Conservation (phyloP, 2,888 invertebrate species). For the Rhopalosiphum nymphaeae region DNA sequence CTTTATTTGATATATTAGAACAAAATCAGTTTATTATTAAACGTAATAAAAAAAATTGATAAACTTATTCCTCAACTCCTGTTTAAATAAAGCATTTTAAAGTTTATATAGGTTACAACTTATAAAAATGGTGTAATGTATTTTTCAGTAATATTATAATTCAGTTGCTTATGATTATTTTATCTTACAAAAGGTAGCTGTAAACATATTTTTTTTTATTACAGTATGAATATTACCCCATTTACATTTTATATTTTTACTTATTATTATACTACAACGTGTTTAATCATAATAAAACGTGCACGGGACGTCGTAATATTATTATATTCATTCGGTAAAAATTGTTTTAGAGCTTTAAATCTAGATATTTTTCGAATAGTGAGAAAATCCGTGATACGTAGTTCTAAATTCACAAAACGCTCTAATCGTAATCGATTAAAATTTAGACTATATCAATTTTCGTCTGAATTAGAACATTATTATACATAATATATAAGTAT, state of each 20-base stretch:
- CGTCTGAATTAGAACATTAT: background rate
- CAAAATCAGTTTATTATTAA: background rate
- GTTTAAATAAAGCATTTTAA: background rate
- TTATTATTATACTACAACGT: constrained; percentile 49
- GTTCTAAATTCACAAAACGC: background rate
- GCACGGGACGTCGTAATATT: background rate
- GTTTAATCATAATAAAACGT: constrained; percentile 60
- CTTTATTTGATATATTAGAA: background rate
- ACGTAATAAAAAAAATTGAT: constrained; percentile 4
- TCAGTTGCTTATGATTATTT: constrained; percentile 52
- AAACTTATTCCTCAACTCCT: background rate
- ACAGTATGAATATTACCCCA: constrained; percentile 24
- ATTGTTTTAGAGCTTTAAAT: constrained; percentile 17
- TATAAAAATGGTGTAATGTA: constrained; percentile 29
- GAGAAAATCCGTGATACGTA: background rate
- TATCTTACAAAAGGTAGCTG: constrained; percentile 36
- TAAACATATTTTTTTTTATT: constrained; percentile 48
- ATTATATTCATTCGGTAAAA: constrained; percentile 22
- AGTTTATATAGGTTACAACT: constrained; percentile 37
- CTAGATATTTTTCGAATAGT: background rate
- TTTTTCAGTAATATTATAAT: constrained; percentile 43
- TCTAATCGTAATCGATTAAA: background rate
- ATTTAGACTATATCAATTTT: background rate
- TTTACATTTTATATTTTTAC: constrained; percentile 51
- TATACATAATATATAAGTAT: background rate